Evolutionary conservation across 2,888 invertebrate genomes (phyloP), one percentile per base, ranked within the genome.

Genomic region (Amblyjoppa fuscipennis): DNA sequence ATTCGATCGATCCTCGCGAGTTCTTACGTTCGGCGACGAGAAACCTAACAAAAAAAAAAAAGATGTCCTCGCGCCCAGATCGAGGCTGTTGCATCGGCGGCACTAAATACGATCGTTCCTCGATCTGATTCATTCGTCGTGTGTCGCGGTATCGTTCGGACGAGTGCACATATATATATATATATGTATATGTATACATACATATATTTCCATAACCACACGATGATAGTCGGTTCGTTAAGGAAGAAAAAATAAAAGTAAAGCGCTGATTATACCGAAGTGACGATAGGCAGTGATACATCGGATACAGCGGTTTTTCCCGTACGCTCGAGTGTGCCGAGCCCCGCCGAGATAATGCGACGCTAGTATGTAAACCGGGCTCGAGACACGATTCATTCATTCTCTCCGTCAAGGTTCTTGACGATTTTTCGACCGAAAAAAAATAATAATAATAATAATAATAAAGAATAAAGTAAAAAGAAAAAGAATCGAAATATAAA

Each of bases 261-360:
- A 45, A 68, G 28, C 31, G 49, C 56, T 71, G 41, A 71, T 70
- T 49, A 20, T 5, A 59, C 31, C 31, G n/a, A 31, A 45, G 70
- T 25, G 41, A 59, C 25, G 31, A 70, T 25, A 3, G 3, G 28
- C 41, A 69, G 79, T 79, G 79, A 79, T 56, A 70, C 45, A 73
- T 51, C 75, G 75, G 64, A 64, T 64, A 64, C 31, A 25, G 51
- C 66, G 49, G 64, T 66, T 76, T 76, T 76, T 66, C 66, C 45
- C 49, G 9, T 45, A 31, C 74, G 74, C 25, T 16, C 31, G 6
- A 6, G 64, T 34, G 64, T 34, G 64, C 16, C 45, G 34, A 71
- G 25, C 13, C 61, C 11, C 61, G 31, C 6, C n/a, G 64, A 38
- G 59, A 31, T 56, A 59, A 38, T 75, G 74, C 16, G 25, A 79